Evolutionary conservation across 1,140 invertebrate species (phyloP).

Genomic region (Neodiprion fabricii): DNA sequence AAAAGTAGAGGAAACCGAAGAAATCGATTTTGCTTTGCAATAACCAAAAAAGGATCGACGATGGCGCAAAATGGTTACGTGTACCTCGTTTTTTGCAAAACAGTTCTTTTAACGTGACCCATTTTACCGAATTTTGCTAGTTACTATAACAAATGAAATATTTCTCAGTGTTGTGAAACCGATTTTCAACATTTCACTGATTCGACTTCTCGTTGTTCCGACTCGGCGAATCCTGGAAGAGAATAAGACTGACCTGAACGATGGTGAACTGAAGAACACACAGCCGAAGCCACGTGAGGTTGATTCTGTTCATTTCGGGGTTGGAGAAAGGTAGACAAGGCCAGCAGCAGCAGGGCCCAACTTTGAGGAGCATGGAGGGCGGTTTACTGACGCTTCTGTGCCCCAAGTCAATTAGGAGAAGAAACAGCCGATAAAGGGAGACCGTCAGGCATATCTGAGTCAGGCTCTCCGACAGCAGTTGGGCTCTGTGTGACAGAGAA

Average conservation of each 20-base stretch:
- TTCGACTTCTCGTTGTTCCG: no score
- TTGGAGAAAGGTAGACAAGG: slow-evolving; percentile 55
- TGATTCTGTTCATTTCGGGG: slow-evolving; percentile 50
- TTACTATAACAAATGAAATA: no score
- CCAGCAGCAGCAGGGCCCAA: slow-evolving; percentile 59
- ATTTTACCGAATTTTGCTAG: no score
- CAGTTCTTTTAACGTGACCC: no score
- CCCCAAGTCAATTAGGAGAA: slow-evolving; percentile 51
- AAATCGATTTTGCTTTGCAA: no score
- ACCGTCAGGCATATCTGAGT: slow-evolving; percentile 54
- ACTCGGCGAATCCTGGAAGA: no score
- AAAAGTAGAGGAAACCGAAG: no score
- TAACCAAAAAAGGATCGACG: no score
- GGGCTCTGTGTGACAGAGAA: slow-evolving; percentile 40
- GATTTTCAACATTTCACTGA: no score
- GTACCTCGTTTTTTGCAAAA: no score
- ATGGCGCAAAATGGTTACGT: no score
- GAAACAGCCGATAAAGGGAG: slow-evolving; percentile 55
- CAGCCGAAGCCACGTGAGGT: slow-evolving; percentile 54
- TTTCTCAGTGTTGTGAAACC: no score
- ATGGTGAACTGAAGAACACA: slow-evolving; percentile 54
- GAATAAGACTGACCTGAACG: slow-evolving; percentile 43
- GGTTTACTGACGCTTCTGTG: slow-evolving; percentile 44
- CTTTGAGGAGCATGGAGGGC: slow-evolving; percentile 45
- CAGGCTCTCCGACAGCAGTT: slow-evolving; percentile 52